A percentile compares a stretch with the other conserved stretches of the same genome.
Conservation (phyloP, 2,113 vertebrate genomes). For the Centropus unirufus region DNA sequence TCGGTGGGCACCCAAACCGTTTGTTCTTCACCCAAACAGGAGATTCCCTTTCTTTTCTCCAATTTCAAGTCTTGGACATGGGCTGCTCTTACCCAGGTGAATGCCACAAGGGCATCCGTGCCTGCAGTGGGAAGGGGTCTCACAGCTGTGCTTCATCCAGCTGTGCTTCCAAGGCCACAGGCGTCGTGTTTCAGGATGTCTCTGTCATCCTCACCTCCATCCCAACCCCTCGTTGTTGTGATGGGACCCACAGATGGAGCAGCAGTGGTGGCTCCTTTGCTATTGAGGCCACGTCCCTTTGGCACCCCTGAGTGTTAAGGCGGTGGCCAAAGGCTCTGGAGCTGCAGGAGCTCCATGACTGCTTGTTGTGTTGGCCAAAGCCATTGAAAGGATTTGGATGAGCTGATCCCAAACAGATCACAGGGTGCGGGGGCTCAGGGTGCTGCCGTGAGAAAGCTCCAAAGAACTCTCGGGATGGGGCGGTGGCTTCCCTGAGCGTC, state of each 20-base stretch:
- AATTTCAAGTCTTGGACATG: neutral
- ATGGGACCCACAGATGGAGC: rapidly evolving
- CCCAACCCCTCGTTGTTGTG: rapidly evolving
- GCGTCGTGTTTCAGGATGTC: neutral
- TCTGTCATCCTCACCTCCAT: neutral
- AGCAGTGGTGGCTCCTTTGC: neutral
- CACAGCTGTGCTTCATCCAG: neutral
- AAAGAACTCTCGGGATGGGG: neutral
- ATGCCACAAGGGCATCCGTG: neutral
- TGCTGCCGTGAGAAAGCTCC: rapidly evolving
- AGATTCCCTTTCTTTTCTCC: neutral
- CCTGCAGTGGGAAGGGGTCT: neutral
- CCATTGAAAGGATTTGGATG: neutral
- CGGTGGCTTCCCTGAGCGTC: neutral
- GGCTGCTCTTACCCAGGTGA: neutral
- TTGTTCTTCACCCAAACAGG: neutral
- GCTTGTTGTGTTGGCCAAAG: neutral
- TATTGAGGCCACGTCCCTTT: rapidly evolving
- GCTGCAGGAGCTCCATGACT: neutral
- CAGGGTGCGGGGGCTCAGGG: neutral
- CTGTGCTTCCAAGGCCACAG: neutral
- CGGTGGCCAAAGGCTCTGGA: neutral
- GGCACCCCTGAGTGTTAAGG: neutral
- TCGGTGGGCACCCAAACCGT: rapidly evolving
- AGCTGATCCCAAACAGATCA: neutral